Conservation (phyloP, 2,113 vertebrate species). For the Poeciliopsis prolifica region DNA sequence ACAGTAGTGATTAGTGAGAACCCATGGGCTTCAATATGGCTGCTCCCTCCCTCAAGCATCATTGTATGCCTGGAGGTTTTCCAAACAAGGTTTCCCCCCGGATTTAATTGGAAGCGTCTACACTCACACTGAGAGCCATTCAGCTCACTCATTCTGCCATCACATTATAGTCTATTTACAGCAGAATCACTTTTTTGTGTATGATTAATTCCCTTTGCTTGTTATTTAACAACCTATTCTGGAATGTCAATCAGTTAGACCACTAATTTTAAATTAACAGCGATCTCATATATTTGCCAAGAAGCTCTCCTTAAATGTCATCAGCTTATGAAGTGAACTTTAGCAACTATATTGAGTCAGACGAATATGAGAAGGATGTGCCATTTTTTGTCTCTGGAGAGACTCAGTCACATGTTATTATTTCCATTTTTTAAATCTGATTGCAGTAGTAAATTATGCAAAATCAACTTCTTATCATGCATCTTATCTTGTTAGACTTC, state of each 20-base stretch:
- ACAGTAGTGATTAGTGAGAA: constrained; percentile 55
- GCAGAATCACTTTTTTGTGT: not conserved
- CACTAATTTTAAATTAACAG: not conserved
- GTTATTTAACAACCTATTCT: not conserved
- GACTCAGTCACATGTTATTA: not conserved
- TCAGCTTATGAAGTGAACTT: not conserved
- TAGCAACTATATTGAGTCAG: not conserved
- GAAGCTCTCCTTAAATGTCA: not conserved
- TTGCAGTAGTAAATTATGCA: not conserved
- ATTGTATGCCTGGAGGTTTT: constrained; percentile 55
- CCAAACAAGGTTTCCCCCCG: constrained; percentile 54
- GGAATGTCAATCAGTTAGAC: not conserved
- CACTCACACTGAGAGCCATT: constrained; percentile 24
- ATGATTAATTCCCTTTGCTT: not conserved
- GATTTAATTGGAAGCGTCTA: constrained; percentile 54
- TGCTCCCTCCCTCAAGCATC: constrained; percentile 50
- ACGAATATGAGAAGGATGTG: not conserved
- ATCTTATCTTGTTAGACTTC: not conserved
- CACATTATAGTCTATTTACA: not conserved
- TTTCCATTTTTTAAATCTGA: not conserved
- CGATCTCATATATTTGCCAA: not conserved
- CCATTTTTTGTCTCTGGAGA: not conserved
- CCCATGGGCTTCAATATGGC: constrained; percentile 55
- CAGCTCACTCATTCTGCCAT: constrained; percentile 15
- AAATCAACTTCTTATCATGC: not conserved